These are phyloP conservation scores for Xenotilapia longispinis DNA, from an alignment of 2,113 vertebrate genomes.

Conservation along the genomic window DNA sequence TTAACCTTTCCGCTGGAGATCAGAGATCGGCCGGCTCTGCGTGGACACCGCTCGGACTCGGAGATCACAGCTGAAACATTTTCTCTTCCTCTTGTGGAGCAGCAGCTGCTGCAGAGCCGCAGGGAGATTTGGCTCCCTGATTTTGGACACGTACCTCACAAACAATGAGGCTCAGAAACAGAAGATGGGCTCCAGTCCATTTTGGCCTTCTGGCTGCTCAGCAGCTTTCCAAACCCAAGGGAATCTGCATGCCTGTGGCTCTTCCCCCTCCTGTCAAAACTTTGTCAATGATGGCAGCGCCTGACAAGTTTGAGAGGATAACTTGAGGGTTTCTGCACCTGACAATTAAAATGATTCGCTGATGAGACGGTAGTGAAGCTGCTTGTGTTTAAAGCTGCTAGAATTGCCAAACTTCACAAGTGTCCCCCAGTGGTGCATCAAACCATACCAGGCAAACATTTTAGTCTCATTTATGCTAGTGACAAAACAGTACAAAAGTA, in stretches of 20 bases:
- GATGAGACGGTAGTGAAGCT: background rate
- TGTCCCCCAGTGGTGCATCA: background rate
- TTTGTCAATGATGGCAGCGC: background rate
- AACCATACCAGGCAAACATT: fast-evolving
- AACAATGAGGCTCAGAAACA: background rate
- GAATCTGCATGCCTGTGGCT: background rate
- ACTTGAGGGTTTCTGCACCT: background rate
- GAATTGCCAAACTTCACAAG: fast-evolving
- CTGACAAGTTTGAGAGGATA: background rate
- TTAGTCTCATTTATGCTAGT: background rate
- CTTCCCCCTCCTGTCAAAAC: background rate
- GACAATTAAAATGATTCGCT: background rate
- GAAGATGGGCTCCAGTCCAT: background rate
- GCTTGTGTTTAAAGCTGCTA: background rate
- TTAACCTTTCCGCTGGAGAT: conserved; percentile 10
- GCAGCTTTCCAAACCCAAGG: background rate
- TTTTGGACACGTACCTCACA: background rate
- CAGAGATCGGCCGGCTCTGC: background rate
- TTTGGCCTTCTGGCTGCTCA: background rate
- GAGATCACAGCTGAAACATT: background rate
- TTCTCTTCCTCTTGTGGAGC: background rate
- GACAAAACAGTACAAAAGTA: background rate
- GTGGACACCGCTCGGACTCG: background rate
- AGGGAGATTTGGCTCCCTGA: background rate
- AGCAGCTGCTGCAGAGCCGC: conserved; percentile 2